A percentile compares a stretch with the other conserved stretches of the same genome.
Conservation (phyloP, 2,113 vertebrate genomes). For the Mola mola region DNA sequence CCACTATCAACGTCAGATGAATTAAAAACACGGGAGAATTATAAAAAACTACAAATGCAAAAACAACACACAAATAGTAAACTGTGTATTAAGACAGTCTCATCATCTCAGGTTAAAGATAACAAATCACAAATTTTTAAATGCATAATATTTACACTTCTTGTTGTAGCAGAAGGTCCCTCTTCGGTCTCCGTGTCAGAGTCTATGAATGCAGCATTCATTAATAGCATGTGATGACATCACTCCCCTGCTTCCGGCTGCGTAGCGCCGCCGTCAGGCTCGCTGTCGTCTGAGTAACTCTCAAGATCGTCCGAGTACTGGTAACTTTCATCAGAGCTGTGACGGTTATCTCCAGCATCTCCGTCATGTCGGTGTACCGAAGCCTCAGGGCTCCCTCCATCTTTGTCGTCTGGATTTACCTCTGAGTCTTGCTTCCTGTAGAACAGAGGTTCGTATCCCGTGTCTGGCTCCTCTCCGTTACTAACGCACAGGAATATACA, state of each 20-base stretch:
- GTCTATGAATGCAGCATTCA: too few species aligned
- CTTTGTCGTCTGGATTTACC: slow-evolving; percentile 3
- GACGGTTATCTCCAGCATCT: background rate
- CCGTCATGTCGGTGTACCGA: background rate
- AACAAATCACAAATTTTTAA: too few species aligned
- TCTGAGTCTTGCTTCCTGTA: slow-evolving; percentile 61
- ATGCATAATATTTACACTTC: too few species aligned
- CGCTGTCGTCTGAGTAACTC: slow-evolving; percentile 50
- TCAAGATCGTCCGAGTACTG: slow-evolving; percentile 57
- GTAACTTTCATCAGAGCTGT: slow-evolving; percentile 43
- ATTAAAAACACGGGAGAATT: too few species aligned
- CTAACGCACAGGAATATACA: slow-evolving; percentile 38
- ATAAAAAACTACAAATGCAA: too few species aligned
- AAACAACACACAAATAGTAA: too few species aligned
- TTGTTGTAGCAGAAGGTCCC: too few species aligned
- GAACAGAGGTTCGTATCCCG: slow-evolving; percentile 13
- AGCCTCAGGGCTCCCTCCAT: background rate
- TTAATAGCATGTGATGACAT: slow-evolving; percentile 11
- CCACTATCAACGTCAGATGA: too few species aligned
- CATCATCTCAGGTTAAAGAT: too few species aligned
- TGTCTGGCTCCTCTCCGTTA: slow-evolving; percentile 41
- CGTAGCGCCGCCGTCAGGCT: slow-evolving; percentile 15
- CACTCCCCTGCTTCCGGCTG: slow-evolving; percentile 26
- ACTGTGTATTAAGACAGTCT: too few species aligned
- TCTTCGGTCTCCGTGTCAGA: too few species aligned